Evolutionary conservation across 2,888 invertebrate genomes (phyloP), one percentile per base, ranked within the genome.

Genomic region (Galeopsomyia nigrocyanea): DNA sequence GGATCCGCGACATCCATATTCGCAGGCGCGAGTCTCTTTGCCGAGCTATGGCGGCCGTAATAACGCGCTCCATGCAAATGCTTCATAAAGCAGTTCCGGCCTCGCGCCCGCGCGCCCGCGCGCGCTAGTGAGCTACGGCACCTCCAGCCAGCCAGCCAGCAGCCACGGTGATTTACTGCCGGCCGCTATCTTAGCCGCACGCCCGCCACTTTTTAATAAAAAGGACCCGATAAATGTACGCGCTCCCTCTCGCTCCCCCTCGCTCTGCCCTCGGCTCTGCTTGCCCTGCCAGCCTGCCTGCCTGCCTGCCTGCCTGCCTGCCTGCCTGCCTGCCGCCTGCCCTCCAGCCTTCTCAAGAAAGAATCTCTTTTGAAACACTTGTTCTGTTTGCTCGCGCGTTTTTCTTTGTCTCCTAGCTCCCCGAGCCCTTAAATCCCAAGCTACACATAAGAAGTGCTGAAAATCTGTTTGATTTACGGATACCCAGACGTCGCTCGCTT

Each of bases 161-260:
- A 39, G 39, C 39, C 39, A n/a, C n/a, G 21, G 67, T 70, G 75
- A 73, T 73, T 75, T 73, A 71, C 73, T 65, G 60, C 61, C 46
- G 51, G 16, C 56, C 60, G 26, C 21, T 53, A 26, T 17, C 51
- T 17, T 22, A 51, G 31, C 21, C 10, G 62, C 70, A 50, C 68
- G 73, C 67, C 74, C 73, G 67, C 61, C 73, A 74, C 77, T 79
- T 80, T 73, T 80, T 79, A 80, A 82, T 80, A 80, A 79, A 77
- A 79, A 79, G 77, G 79, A 78, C 79, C 79, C 78, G 74, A 80
- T 82, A 81, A 81, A 81, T 81, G 79, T 78, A 77, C 75, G 72
- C n/a, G 68, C 31, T 68, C 22, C 50, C 75, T 63, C 56, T 19
- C 57, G 19, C 39, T 50, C 50, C 17, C 13, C 60, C 57, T 53